These are phyloP conservation scores for Malacoctenus gilli DNA, from an alignment of 2,797 vertebrate species.

Conservation along the genomic window DNA sequence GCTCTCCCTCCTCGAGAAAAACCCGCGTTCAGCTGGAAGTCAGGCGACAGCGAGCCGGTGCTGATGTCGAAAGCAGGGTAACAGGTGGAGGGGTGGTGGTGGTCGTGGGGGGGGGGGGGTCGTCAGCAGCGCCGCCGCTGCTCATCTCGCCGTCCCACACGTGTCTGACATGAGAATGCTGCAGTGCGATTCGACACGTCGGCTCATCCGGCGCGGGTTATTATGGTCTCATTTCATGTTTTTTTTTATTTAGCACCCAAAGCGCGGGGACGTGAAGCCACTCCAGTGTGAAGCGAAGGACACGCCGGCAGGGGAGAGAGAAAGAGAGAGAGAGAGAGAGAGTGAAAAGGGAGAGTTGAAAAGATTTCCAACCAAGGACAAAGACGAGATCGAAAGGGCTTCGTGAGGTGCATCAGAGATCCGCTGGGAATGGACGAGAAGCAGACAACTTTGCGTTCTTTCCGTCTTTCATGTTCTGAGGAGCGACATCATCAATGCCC, in stretches of 20 bases:
- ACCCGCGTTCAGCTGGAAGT: too few species aligned
- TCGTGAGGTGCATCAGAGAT: slow-evolving; percentile 33
- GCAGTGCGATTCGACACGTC: not conserved
- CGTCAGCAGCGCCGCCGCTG: slow-evolving; percentile 24
- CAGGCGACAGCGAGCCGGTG: slow-evolving; percentile 22
- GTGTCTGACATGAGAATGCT: slow-evolving; percentile 30
- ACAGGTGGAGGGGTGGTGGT: slow-evolving; percentile 77
- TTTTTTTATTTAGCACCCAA: slow-evolving; percentile 27
- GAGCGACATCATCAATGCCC: not conserved
- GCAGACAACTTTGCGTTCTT: slow-evolving; percentile 2
- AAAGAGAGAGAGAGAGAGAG: too few species aligned
- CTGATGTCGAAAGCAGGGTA: slow-evolving; percentile 44
- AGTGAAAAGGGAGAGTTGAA: too few species aligned
- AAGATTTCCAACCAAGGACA: slow-evolving; percentile 51
- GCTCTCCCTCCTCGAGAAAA: too few species aligned
- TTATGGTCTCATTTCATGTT: slow-evolving; percentile 9
- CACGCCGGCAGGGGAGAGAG: slow-evolving; percentile 40
- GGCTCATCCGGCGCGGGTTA: slow-evolving; percentile 8
- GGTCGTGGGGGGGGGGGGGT: slow-evolving; percentile 80
- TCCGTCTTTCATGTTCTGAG: slow-evolving; percentile 26
- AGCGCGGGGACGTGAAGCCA: slow-evolving; percentile 19
- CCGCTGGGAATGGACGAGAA: too few species aligned
- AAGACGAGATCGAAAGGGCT: slow-evolving; percentile 24
- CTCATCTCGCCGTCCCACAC: slow-evolving; percentile 47
- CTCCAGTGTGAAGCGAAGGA: slow-evolving; percentile 29